These are phyloP conservation scores for Anser brachyrhynchus DNA, from an alignment of 2,113 vertebrate genomes.

Conservation along the genomic window DNA sequence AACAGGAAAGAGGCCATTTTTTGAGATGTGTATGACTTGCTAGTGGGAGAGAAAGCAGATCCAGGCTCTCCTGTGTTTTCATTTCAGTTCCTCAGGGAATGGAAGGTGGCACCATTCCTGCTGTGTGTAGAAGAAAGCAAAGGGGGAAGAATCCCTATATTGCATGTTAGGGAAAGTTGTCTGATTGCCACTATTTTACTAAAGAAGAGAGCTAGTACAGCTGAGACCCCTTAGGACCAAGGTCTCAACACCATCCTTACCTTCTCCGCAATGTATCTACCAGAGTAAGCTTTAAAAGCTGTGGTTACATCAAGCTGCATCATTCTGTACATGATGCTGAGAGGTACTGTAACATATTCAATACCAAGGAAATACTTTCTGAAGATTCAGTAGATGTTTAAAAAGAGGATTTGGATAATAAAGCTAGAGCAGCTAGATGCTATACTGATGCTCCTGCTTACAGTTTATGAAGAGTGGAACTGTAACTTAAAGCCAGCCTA, in stretches of 20 bases:
- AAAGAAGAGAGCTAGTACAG: background rate
- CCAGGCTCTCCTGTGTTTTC: background rate
- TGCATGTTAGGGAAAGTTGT: background rate
- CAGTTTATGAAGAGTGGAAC: background rate
- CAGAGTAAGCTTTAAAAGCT: background rate
- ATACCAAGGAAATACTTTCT: background rate
- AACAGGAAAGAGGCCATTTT: background rate
- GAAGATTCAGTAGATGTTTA: background rate
- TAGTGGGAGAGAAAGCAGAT: background rate
- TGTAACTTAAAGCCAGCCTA: background rate
- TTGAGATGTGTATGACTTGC: background rate
- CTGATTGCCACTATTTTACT: background rate
- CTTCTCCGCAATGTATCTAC: background rate
- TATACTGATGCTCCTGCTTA: background rate
- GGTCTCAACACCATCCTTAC: background rate
- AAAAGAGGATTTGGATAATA: fast-evolving
- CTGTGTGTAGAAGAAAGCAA: background rate
- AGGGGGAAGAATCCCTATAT: background rate
- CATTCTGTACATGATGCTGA: background rate
- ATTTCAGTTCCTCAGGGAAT: background rate
- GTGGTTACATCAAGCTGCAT: background rate
- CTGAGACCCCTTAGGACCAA: background rate
- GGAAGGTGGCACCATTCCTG: background rate
- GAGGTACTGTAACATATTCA: background rate
- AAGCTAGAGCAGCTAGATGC: background rate